These are phyloP conservation scores for Laticauda laticaudata DNA, from an alignment of 2,113 vertebrate genomes.

Conservation along the genomic window DNA sequence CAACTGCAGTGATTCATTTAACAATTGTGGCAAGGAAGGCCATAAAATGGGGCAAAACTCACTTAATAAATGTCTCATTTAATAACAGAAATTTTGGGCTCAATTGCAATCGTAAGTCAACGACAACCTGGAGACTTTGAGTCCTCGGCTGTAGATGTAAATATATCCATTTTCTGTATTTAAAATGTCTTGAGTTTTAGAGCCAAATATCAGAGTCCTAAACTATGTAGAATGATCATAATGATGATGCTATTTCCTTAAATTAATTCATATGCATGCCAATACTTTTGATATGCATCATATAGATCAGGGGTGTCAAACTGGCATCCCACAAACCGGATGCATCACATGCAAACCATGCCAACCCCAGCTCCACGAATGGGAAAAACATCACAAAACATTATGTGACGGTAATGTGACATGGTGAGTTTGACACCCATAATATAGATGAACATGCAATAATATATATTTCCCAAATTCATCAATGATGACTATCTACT, in stretches of 20 bases:
- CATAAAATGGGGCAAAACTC: too few relatives aligned
- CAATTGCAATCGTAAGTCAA: too few relatives aligned
- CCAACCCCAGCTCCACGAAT: too few relatives aligned
- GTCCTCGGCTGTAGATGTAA: neutral
- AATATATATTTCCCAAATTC: neutral
- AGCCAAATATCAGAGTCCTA: neutral
- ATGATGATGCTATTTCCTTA: neutral
- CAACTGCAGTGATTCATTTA: too few relatives aligned
- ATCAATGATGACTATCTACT: neutral
- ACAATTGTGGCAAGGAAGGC: too few relatives aligned
- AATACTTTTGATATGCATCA: neutral
- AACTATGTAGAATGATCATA: neutral
- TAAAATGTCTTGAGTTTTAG: neutral
- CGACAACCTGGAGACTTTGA: neutral
- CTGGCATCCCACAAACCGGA: too few relatives aligned
- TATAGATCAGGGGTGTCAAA: neutral
- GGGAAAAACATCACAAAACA: too few relatives aligned
- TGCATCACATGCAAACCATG: too few relatives aligned
- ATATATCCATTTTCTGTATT: neutral
- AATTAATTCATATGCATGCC: neutral
- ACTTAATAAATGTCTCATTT: too few relatives aligned
- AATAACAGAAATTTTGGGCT: too few relatives aligned
- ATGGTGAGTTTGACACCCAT: too few relatives aligned
- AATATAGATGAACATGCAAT: neutral
- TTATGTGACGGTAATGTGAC: too few relatives aligned